Evolutionary conservation across 2,888 invertebrate genomes (phyloP).

Genomic region (Salticus scenicus): DNA sequence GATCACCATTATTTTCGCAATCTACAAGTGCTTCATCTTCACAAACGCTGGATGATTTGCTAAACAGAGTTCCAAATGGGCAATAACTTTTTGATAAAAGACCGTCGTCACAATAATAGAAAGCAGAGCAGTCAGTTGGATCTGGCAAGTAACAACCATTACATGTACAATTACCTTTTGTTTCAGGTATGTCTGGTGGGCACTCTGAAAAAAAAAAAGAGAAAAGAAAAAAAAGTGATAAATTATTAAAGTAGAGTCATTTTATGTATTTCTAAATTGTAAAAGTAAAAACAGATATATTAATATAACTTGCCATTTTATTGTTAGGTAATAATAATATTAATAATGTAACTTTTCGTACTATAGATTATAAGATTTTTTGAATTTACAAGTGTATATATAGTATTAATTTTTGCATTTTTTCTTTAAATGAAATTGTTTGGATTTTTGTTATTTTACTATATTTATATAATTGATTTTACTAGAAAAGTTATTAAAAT

Average conservation of each 20-base stretch:
- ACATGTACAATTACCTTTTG: constrained; percentile 27
- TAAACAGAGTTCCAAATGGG: constrained; percentile 29
- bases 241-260: not conserved
- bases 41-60: constrained; percentile 5
- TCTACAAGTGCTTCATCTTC: constrained; percentile 3
- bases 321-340: too few relatives aligned
- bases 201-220: constrained; percentile 21
- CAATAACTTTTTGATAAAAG: constrained; percentile 79
- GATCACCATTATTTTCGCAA: constrained; percentile 31
- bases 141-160: constrained; percentile 36
- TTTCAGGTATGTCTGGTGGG: not conserved
- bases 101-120: constrained; percentile 79
- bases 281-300: not conserved
- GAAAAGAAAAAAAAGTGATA: too few relatives aligned
- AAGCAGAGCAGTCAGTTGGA: constrained; percentile 41
- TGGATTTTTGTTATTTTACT: too few relatives aligned
- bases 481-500: too few relatives aligned
- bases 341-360: too few relatives aligned
- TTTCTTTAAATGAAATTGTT: too few relatives aligned
- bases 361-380: too few relatives aligned
- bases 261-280: not conserved
- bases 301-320: not conserved
- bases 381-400: too few relatives aligned
- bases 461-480: too few relatives aligned
- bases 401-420: too few relatives aligned